Percentiles rank a stretch among this genome's conserved stretches.
phyloP scores from a whole-genome alignment of 2,113 vertebrate genomes.

The Corvus hawaiiensis region DNA sequence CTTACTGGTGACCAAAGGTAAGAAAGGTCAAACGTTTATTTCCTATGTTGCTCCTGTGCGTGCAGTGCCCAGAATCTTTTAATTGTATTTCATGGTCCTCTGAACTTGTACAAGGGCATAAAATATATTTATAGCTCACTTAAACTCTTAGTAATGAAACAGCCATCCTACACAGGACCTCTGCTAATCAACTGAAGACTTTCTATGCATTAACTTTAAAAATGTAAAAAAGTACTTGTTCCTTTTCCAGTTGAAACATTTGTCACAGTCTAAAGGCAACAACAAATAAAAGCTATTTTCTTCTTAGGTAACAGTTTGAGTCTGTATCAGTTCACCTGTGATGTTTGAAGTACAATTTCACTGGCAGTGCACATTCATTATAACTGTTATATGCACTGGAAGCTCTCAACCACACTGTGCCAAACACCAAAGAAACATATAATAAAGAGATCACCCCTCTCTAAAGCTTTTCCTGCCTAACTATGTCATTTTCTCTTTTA shows the following conservation, averaged over 20 bases:
- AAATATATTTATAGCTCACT: constrained; percentile 62
- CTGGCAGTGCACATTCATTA: neutral
- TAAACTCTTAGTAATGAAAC: constrained; percentile 51
- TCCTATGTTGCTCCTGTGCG: neutral
- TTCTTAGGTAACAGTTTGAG: neutral
- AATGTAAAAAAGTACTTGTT: neutral
- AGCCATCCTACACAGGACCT: constrained; percentile 3
- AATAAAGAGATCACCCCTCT: neutral
- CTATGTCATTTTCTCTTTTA: neutral
- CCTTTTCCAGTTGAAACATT: neutral
- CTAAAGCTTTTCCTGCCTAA: neutral
- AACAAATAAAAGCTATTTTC: neutral
- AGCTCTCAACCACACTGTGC: neutral
- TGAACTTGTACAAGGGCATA: constrained; percentile 46
- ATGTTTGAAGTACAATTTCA: neutral
- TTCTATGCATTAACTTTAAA: constrained; percentile 13
- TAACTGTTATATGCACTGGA: neutral
- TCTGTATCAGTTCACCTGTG: constrained; percentile 12
- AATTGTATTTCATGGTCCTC: constrained; percentile 59
- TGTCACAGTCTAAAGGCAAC: neutral
- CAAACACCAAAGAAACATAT: neutral
- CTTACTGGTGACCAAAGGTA: constrained; percentile 30
- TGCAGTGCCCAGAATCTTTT: constrained; percentile 23
- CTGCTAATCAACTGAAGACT: constrained; percentile 43
- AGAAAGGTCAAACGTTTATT: constrained; percentile 48